Percentiles rank a stretch among this genome's conserved stretches.
These are phyloP conservation scores for Alcedo atthis DNA, from an alignment of 2,797 vertebrate genomes.

Conservation along the genomic window DNA sequence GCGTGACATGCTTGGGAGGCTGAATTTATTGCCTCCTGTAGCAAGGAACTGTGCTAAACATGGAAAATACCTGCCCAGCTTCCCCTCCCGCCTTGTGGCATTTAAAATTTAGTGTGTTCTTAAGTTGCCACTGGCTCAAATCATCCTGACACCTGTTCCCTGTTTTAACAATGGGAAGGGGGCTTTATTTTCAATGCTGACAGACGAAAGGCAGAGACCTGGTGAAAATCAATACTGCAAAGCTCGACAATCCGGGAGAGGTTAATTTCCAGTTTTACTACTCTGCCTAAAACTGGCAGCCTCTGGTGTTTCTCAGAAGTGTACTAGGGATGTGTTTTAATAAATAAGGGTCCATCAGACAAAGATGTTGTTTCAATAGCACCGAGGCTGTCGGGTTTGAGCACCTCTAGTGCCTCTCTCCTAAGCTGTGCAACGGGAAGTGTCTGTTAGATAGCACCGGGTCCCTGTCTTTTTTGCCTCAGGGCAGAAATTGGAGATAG, in stretches of 20 bases:
- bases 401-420: not conserved
- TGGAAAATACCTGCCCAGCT: not conserved
- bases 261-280: not conserved
- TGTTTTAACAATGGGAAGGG: not conserved
- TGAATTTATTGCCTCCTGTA: not conserved
- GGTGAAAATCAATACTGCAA: not conserved
- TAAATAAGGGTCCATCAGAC: not conserved
- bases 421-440: not conserved
- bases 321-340: not conserved
- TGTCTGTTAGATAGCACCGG: not conserved
- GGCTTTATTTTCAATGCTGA: not conserved
- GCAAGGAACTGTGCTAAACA: not conserved
- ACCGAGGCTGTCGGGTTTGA: accelerated
- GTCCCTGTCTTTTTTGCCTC: not conserved
- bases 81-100: not conserved
- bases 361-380: not conserved
- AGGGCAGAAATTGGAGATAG: not conserved
- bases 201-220: not conserved
- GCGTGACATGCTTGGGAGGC: not conserved
- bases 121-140: not conserved
- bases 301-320: not conserved
- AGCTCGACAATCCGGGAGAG: not conserved
- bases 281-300: not conserved
- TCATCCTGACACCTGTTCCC: not conserved
- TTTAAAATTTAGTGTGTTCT: not conserved